Percentiles rank a stretch among this genome's conserved stretches.
These are phyloP conservation scores for Papilio xuthus DNA, from an alignment of 1,140 invertebrate genomes.

Conservation along the genomic window DNA sequence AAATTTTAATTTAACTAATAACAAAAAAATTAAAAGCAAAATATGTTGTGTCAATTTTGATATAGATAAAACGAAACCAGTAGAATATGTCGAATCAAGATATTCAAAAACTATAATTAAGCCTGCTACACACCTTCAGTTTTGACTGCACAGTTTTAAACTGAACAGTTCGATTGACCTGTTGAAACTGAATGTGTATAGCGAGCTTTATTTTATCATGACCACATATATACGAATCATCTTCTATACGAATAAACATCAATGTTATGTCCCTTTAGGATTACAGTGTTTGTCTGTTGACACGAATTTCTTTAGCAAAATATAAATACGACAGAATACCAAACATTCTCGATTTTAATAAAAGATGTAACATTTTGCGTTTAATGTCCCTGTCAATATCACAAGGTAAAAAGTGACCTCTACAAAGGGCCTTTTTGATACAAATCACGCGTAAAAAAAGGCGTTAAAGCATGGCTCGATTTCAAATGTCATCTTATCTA, in stretches of 20 bases:
- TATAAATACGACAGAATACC: neutral
- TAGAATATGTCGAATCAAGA: neutral
- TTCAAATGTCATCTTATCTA: neutral
- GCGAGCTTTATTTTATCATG: too few species aligned
- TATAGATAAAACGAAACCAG: neutral
- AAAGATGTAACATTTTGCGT: neutral
- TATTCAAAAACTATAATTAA: neutral
- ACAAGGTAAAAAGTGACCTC: neutral
- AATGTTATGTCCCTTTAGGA: too few species aligned
- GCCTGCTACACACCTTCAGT: too few species aligned
- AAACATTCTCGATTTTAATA: neutral
- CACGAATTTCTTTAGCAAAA: neutral
- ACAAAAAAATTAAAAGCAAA: too few species aligned
- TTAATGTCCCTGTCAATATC: neutral
- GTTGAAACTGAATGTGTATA: too few species aligned
- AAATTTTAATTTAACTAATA: too few species aligned
- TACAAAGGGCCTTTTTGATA: neutral
- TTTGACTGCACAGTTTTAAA: too few species aligned
- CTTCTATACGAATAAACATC: neutral
- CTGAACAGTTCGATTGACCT: too few species aligned
- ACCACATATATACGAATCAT: too few species aligned
- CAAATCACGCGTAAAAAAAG: slow-evolving; percentile 2
- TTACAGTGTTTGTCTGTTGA: neutral
- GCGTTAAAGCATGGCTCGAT: neutral
- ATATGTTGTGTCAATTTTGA: neutral